Evolutionary conservation across 1,140 invertebrate species (phyloP).

Genomic region (Alviniconcha marisindica): DNA sequence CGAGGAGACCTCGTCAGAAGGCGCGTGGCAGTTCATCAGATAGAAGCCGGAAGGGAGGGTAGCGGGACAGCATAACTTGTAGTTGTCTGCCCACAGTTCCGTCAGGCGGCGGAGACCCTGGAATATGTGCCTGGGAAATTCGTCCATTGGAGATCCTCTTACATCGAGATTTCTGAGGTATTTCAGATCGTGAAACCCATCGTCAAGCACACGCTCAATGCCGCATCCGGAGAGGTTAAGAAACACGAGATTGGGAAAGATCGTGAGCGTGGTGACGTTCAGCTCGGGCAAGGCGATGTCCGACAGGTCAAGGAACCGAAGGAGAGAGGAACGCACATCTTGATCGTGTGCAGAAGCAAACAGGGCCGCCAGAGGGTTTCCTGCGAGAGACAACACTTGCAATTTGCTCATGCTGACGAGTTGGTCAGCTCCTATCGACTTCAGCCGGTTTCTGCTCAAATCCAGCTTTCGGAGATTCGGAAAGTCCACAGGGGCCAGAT

Average conservation of each 20-base stretch:
- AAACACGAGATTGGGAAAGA: conserved; percentile 1
- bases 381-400: background rate
- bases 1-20: conserved; percentile 54
- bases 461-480: conserved; percentile 7
- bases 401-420: background rate
- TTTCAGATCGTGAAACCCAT: background rate
- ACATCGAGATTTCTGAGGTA: background rate
- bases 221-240: conserved; percentile 7
- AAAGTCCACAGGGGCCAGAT: background rate
- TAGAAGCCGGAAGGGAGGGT: conserved; percentile 39
- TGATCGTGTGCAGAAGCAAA: background rate
- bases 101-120: conserved; percentile 24
- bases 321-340: background rate
- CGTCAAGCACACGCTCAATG: background rate
- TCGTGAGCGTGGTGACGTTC: background rate
- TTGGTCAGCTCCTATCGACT: background rate
- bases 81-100: conserved; percentile 46
- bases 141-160: conserved; percentile 13
- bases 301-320: background rate
- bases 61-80: conserved; percentile 53
- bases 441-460: background rate
- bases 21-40: conserved; percentile 42
- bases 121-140: conserved; percentile 39
- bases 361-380: background rate
- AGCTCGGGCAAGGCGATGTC: background rate